Conservation (phyloP, 2,888 invertebrate species). For the Neoitamus cyanurus region DNA sequence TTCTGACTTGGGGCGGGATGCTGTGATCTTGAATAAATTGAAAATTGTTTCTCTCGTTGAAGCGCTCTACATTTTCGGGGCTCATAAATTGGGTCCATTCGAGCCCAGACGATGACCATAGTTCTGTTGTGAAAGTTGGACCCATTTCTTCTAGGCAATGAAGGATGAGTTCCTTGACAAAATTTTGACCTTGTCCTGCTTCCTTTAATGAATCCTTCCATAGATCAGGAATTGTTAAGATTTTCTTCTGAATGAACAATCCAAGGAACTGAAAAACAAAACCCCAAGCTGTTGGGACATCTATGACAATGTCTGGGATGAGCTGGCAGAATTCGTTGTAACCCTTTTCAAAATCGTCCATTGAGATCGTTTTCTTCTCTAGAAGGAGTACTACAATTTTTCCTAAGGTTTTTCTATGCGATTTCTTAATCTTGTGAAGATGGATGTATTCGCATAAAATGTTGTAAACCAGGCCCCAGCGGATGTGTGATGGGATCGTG, state of each 20-base stretch:
- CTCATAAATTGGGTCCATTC: conserved; percentile 69
- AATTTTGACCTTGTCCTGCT: conserved; percentile 59
- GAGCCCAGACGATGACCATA: conserved; percentile 70
- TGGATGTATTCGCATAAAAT: conserved; percentile 63
- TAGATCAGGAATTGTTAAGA: conserved; percentile 65
- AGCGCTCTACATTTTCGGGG: conserved; percentile 65
- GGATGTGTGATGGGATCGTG: conserved; percentile 58
- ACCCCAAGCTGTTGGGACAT: conserved; percentile 86
- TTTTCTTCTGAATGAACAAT: conserved; percentile 68
- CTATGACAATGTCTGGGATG: conserved; percentile 81
- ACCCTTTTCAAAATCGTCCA: conserved; percentile 69
- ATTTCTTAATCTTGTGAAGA: conserved; percentile 59
- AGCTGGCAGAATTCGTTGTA: conserved; percentile 73
- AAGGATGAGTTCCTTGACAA: conserved; percentile 72
- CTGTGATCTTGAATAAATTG: conserved; percentile 66
- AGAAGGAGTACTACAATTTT: conserved; percentile 67
- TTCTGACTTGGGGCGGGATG: conserved; percentile 24
- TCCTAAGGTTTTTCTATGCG: conserved; percentile 63
- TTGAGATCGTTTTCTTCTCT: conserved; percentile 67
- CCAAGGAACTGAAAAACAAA: conserved; percentile 80
- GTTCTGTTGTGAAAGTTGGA: conserved; percentile 68
- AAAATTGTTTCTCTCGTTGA: conserved; percentile 69
- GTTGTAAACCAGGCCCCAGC: conserved; percentile 61
- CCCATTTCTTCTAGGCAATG: conserved; percentile 71
- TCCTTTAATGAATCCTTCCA: conserved; percentile 59